phyloP scores from a whole-genome alignment of 2,113 vertebrate species.

The Delphinus delphis region DNA sequence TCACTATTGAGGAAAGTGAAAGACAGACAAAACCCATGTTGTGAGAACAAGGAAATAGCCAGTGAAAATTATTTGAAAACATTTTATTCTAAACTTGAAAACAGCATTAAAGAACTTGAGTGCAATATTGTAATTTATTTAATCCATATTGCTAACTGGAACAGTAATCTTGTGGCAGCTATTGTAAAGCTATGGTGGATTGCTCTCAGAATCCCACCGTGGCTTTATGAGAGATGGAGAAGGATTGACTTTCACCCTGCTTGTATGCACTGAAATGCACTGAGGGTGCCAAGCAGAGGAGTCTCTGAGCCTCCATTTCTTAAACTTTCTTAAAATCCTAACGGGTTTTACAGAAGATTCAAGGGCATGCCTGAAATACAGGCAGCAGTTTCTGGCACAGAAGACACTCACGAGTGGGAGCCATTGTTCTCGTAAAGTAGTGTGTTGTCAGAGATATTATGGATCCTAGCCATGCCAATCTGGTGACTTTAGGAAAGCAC shows the following conservation, averaged over 20 bases:
- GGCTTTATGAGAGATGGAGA: not conserved
- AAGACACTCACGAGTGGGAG: not conserved
- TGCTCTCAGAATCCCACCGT: not conserved
- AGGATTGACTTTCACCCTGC: not conserved
- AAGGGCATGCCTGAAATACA: not conserved
- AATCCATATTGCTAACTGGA: not conserved
- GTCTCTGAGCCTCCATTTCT: not conserved
- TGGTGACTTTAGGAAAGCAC: not conserved
- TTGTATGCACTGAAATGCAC: no score
- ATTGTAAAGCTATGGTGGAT: not conserved
- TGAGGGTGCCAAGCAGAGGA: not conserved
- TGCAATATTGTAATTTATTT: not conserved
- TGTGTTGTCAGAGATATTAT: not conserved
- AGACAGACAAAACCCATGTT: not conserved
- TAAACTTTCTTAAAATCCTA: not conserved
- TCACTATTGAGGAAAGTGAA: not conserved
- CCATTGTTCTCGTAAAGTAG: not conserved
- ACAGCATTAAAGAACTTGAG: not conserved
- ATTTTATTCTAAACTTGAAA: conserved; percentile 26
- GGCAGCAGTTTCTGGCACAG: not conserved
- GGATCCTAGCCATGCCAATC: not conserved
- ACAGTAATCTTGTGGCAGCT: no score
- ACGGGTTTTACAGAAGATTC: not conserved
- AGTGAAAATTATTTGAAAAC: not conserved
- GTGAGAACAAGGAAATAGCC: not conserved